Percentiles rank a stretch among this genome's conserved stretches.
Conservation (phyloP, 2,113 vertebrate species). For the Grallaria varia region DNA sequence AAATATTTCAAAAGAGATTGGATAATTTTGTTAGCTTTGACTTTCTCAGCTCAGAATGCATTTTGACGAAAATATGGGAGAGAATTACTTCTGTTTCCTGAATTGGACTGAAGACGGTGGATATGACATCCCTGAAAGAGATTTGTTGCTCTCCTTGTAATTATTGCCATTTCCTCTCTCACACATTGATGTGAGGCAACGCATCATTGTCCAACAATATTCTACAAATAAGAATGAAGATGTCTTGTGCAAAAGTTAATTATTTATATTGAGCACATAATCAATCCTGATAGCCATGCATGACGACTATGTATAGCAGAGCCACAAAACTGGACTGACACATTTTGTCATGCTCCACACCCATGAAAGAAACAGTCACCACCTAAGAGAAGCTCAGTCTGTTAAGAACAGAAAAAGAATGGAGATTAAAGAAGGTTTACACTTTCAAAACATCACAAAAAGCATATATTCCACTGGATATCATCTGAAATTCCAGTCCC, state of each 20-base stretch:
- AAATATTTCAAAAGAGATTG: not conserved
- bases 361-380: not conserved
- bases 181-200: not conserved
- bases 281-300: not conserved
- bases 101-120: not conserved
- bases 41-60: not conserved
- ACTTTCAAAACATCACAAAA: not conserved
- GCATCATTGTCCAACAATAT: not conserved
- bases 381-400: not conserved
- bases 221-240: not conserved
- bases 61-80: not conserved
- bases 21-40: not conserved
- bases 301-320: not conserved
- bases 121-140: not conserved
- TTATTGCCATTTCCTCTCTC: not conserved
- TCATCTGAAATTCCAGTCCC: not conserved
- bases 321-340: not conserved
- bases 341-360: not conserved
- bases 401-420: not conserved
- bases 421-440: not conserved
- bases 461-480: not conserved
- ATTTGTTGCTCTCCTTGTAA: not conserved
- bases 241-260: not conserved
- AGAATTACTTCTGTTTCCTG: not conserved
- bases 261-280: not conserved